phyloP scores from a whole-genome alignment of 1,140 invertebrate genomes.

The Brachionus rubens region DNA sequence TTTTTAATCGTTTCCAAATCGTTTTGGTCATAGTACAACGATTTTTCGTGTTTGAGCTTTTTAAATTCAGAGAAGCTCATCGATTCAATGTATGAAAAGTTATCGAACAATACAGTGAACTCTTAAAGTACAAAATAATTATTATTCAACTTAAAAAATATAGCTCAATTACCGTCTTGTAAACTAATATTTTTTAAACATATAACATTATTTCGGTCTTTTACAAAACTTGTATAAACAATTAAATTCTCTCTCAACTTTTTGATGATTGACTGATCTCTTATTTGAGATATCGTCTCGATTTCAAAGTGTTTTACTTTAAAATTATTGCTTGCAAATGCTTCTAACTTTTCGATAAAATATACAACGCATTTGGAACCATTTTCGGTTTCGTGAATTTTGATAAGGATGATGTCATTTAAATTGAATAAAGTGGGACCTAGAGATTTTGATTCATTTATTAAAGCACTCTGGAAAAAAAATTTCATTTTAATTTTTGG shows the following conservation, averaged over 20 bases:
- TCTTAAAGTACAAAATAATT: no score
- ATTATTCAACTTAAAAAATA: no score
- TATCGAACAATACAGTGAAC: no score
- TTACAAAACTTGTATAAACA: neutral
- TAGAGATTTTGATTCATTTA: no score
- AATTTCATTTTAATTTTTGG: no score
- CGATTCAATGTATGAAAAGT: no score
- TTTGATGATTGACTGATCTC: neutral
- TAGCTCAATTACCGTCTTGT: no score
- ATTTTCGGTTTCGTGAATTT: neutral
- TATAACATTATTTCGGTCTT: neutral
- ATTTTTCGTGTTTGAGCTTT: neutral
- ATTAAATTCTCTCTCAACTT: constrained; percentile 1
- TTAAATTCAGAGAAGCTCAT: neutral
- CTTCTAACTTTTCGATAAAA: neutral
- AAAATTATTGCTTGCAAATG: neutral
- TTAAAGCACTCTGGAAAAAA: no score
- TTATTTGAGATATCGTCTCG: neutral
- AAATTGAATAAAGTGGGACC: neutral
- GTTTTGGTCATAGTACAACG: neutral
- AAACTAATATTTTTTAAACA: constrained; percentile 20
- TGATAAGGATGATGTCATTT: constrained; percentile 3
- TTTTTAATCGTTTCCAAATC: neutral
- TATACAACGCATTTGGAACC: neutral
- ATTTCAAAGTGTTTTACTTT: neutral